Evolutionary conservation across 1,140 invertebrate genomes (phyloP), one percentile per base, ranked within the genome.

Genomic region (Arion vulgaris): DNA sequence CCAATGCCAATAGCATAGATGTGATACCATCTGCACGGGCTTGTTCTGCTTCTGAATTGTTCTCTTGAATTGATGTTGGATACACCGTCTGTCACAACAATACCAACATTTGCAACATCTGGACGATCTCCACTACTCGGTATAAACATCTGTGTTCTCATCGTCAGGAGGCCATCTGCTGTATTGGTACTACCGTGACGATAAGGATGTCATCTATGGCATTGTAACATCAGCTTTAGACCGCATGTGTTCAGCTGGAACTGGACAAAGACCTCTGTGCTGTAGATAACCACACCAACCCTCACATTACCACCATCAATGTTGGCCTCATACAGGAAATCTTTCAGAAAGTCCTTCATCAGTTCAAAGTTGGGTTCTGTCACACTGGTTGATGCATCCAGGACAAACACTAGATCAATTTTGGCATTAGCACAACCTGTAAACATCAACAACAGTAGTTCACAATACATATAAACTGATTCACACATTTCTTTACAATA

Each of bases 1-100:
- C 73, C 73, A 75, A 75, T 51, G 53, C 73, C 73, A 75, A 75
- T 51, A 51, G 73, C 73, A 75, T 75, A 53, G 73, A 75, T 75
- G 28, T 75, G 73, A 75, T 51, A 75, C 73, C 73, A 34, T 51
- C 41, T 7, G 41, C 73, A 19, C 73, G 38, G 32, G 73, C 73
- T 75, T 75, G 26, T 75, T 75, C 73, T 28, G 73, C 73, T 75
- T 75, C 73, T 28, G 73, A 49, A 75, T 23, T n/a, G 73, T 75
- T 51, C 73, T 75, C 45, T 51, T 17, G 39, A 49, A 49, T 75
- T 75, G 45, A 75, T 75, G 45, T 75, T 75, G 39, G 73, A 75
- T 7, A 75, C 73, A 51, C 73, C 73, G 53, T 75, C 73, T 49
- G 73, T 75, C 73, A 75, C 73, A 45, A 75, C 45, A 75, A 75